A percentile compares a stretch with the other conserved stretches of the same genome.
Conservation (phyloP, 2,113 vertebrate genomes). For the Mixornis gularis region DNA sequence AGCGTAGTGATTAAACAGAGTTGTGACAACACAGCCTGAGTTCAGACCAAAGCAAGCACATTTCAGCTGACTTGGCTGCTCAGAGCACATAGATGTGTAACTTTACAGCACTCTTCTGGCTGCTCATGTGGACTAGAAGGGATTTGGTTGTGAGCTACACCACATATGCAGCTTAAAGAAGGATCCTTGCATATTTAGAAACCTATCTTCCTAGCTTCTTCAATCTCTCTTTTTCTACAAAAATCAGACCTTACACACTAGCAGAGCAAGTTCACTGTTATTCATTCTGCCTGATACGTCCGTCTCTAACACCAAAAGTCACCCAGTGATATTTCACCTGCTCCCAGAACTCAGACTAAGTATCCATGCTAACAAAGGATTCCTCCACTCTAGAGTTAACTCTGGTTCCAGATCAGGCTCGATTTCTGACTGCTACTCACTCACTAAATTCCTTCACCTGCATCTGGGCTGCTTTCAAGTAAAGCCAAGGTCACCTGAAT, state of each 20-base stretch:
- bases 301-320: neutral
- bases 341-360: neutral
- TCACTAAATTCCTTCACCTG: neutral
- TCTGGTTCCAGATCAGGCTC: neutral
- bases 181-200: neutral
- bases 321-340: neutral
- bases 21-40: neutral
- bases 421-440: neutral
- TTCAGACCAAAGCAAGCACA: neutral
- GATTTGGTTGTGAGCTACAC: neutral
- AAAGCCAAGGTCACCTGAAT: neutral
- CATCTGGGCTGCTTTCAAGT: neutral
- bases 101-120: neutral
- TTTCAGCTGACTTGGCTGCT: neutral
- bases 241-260: neutral
- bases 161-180: neutral
- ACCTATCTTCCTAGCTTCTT: neutral
- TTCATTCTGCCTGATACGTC: neutral
- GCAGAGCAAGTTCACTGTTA: neutral
- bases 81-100: neutral
- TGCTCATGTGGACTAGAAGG: rapidly evolving
- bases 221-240: neutral
- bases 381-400: neutral
- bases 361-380: neutral
- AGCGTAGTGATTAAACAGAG: neutral